Evolutionary conservation across 2,797 vertebrate species (phyloP).

Genomic region (Netta rufina): DNA sequence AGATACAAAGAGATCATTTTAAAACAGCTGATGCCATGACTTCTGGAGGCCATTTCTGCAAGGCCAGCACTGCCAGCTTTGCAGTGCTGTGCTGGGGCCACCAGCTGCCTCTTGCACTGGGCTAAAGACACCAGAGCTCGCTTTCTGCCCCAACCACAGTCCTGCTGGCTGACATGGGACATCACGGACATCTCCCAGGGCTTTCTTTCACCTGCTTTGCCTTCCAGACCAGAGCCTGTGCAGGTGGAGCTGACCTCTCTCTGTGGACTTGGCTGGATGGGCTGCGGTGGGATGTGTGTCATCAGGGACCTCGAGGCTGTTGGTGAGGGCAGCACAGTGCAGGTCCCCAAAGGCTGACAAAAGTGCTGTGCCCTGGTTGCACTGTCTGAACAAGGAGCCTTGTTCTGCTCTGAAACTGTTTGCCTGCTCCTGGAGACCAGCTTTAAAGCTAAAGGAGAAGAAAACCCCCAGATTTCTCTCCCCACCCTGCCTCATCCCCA

Average conservation of each 20-base stretch:
- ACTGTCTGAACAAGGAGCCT: neutral
- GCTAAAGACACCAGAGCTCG: accelerated
- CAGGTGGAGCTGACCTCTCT: neutral
- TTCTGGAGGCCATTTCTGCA: neutral
- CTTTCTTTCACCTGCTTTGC: neutral
- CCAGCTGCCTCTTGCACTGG: neutral
- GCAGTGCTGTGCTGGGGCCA: neutral
- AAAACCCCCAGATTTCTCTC: neutral
- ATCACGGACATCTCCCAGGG: neutral
- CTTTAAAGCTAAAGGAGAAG: neutral
- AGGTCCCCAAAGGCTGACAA: neutral
- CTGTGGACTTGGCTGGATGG: neutral
- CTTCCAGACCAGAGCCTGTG: neutral
- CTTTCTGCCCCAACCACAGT: neutral
- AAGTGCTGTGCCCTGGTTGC: neutral
- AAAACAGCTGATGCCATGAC: neutral
- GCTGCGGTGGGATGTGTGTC: neutral
- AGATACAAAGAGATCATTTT: neutral
- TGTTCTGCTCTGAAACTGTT: neutral
- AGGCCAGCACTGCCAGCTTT: neutral
- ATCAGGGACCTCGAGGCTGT: neutral
- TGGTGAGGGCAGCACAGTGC: neutral
- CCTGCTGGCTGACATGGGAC: neutral
- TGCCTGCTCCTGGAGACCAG: neutral
- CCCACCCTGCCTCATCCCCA: neutral